Base-by-base conservation (phyloP, 2,888 invertebrate species). In the Palloptera scutellata region DNA sequence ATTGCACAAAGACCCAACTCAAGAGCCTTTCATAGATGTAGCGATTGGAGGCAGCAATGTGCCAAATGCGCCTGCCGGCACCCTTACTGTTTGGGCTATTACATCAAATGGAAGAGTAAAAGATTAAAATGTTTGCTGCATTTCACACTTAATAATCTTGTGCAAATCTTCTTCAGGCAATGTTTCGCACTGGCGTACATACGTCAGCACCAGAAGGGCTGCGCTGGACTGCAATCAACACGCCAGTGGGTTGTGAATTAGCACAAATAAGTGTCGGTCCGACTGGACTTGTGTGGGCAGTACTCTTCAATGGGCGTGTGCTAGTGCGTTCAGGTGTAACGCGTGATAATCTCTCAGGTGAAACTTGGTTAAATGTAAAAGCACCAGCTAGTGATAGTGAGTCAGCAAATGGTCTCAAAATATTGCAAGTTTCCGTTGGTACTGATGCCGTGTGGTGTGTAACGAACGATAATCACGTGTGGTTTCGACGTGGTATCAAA, bases 11-110 rank as follows among this genome's bases (percentile, higher is more conserved):
- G 95, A 95, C 86, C 92, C 94, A 20, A 95, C 95, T 0, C 91
- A 89, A 82, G 96, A 97, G 82, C 96, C 96, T 5, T 96, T 97
- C 79, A 95, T 96, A 79, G 96, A 96, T 87, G 90, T 97, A 58
- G 89, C 92, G 69, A 91, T 96, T 75, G 96, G 96, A 45, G 96
- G 96, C 40, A 91, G 91, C 79, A 90, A 90, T 79, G 88, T 95
- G 73, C 91, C 94, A 61, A 93, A 93, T 79, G 92, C 92, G 20
- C 87, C 89, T 70, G 87, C 89, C 15, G 94, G 94, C 30, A 89
- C 89, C 51, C 87, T 95, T 76, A 87, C 92, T 69, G 96, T 97
- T 10, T 97, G 97, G 97, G 94, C 95, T 11, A 93, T 97, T 63
- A 97, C 97, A 41, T 92, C 96, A 43, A 92, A 95, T 81, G 96